Base-by-base conservation (phyloP, 2,113 vertebrate species). In the Dasyurus viverrinus region DNA sequence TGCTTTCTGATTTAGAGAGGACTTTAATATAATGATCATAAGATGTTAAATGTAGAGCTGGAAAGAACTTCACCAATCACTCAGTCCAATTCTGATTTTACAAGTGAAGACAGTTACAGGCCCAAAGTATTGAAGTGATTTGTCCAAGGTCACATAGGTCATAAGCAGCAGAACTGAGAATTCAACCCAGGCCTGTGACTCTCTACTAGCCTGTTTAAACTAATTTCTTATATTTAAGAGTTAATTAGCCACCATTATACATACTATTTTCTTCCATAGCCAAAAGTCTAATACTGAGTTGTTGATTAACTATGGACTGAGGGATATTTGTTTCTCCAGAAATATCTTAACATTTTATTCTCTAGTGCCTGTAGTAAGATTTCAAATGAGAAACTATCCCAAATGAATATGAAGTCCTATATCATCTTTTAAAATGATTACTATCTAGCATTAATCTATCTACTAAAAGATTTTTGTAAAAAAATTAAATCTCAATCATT, bases 331-430 rank as follows among this genome's bases (percentile, higher is more conserved):
- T 90, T 94, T 94, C 47, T 89, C 8, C 26, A 53, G 25, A 42
- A 30, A 95, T 84, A 94, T 91, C 55, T 96, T 19, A 94, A 3
- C 91, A 92, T 92, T 93, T 96, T 54, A 96, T 52, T 91, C 0
- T 2, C n/a, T 93, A 60, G n/a, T 93, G 52, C 54, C 96, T 90
- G 26, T 26, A 84, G n/a, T 8, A 54, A 94, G 55, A 93, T 92
- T 57, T 54, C 92, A 94, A 89, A 1, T 93, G n/a, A 95, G 89
- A 19, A 84, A 50, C 0, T 16, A 54, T 97, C 93, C 46, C 55
- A 68, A 27, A 53, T 95, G 93, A 92, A 89, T 68, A 76, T 94
- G 25, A 94, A 95, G 93, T 95, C 94, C 95, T 91, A 92, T 11
- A 53, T 84, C 68, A 42, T 42, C 6, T 84, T 42, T 42, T 22